These are phyloP conservation scores for Melozone crissalis DNA, from an alignment of 2,113 vertebrate species.

Conservation along the genomic window DNA sequence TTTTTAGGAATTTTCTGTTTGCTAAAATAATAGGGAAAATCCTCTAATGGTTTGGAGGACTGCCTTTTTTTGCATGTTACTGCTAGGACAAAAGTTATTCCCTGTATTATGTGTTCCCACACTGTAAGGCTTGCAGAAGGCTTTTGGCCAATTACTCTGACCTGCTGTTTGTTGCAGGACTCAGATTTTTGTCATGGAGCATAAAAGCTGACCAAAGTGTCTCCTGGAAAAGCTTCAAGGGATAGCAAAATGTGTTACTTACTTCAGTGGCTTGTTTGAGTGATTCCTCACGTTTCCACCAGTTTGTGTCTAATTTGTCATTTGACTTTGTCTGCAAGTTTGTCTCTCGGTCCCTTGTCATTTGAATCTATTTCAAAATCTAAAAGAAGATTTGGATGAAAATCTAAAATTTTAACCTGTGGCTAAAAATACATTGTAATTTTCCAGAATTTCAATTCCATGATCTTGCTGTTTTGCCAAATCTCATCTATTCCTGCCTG, in stretches of 20 bases:
- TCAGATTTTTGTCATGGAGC: background rate
- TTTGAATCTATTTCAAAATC: background rate
- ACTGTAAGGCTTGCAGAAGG: background rate
- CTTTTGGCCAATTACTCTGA: background rate
- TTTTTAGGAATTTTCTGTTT: conserved; percentile 30
- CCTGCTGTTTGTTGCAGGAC: background rate
- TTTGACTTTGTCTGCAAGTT: background rate
- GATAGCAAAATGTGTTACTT: background rate
- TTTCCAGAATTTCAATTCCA: background rate
- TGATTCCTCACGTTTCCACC: background rate
- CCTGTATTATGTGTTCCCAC: background rate
- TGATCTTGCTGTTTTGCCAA: background rate
- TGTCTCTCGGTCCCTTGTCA: background rate
- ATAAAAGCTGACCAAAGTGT: background rate
- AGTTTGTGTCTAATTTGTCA: background rate
- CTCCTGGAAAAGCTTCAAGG: background rate
- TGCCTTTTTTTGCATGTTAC: background rate
- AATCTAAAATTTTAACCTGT: background rate
- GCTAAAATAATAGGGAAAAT: background rate
- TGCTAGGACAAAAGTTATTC: background rate
- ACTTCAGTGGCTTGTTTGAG: background rate
- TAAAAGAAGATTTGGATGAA: background rate
- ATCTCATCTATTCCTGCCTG: background rate
- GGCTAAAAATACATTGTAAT: background rate
- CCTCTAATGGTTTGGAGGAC: background rate